Evolutionary conservation across 1,140 invertebrate genomes (phyloP), one percentile per base, ranked within the genome.

Genomic region (Aradophagus sp.): DNA sequence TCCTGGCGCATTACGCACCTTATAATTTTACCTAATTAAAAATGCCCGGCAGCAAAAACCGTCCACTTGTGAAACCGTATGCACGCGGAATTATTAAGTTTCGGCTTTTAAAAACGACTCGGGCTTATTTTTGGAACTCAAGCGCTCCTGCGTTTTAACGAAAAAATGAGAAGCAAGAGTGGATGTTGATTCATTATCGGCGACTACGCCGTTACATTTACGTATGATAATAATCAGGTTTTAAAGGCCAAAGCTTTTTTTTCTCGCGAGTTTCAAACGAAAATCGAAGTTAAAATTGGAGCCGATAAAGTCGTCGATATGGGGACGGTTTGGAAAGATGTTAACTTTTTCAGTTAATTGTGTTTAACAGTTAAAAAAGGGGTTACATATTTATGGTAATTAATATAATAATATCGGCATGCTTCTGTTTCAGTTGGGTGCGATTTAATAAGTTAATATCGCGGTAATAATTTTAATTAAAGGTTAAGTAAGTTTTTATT

Each of bases 1-100:
- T 74, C 62, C 69, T 50, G 71, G 68, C 48, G 67, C 77, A 77
- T 80, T 79, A 79, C 76, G 74, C 73, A 79, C 78, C 78, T 79
- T 80, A 68, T 79, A 79, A 80, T 80, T 80, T 79, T 35, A 71
- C 62, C 66, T 73, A 78, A 80, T 79, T 79, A 79, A 80, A 80
- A 73, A 63, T 42, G 68, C 15, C 73, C 68, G 63, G 15, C 48
- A 56, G 66, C 66, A n/a, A 52, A 53, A 17, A 38, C 34, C 29
- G 32, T 31, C 3, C 8, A 23, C 23, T 17, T 17, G 42, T 29
- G 14, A 38, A 27, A 16, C 12, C 17, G 45, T 31, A 8, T 29
- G 32, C 27, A 15, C 29, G 41, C 16, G 26, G 27, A 53, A 67
- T 68, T 59, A 59, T 59, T 45, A 39, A 59, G 63, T 52, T 67